Percentiles rank a stretch among this genome's conserved stretches.
Evolutionary conservation across 64 coral and sea anemone species (phyloP).

Genomic region (Montipora foliosa): DNA sequence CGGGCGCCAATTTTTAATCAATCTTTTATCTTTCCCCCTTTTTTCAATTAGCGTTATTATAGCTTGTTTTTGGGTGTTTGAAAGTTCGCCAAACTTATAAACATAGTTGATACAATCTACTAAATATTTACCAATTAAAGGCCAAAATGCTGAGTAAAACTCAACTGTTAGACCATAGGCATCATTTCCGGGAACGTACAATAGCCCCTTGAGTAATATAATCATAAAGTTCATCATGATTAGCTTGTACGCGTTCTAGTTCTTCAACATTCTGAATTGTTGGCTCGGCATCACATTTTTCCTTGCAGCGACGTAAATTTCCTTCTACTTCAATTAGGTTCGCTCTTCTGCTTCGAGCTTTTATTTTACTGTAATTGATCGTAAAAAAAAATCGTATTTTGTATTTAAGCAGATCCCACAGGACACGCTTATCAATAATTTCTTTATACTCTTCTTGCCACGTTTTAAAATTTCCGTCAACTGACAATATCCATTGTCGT

Average conservation of each 20-base stretch:
- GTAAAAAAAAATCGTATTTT: too few species aligned
- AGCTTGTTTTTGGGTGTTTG: constrained; percentile 18
- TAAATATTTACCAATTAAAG: constrained; percentile 19
- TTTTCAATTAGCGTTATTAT: too few species aligned
- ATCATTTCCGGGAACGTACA: constrained; percentile 14
- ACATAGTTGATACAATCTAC: constrained; percentile 36
- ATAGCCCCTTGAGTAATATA: constrained; percentile 41
- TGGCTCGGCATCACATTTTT: background rate
- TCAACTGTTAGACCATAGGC: too few species aligned
- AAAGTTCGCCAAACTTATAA: constrained; percentile 28
- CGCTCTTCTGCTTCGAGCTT: too few species aligned
- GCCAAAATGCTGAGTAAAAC: constrained; percentile 29
- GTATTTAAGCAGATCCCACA: too few species aligned
- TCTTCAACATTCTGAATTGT: background rate
- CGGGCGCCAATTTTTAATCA: too few species aligned
- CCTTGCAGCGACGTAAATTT: background rate
- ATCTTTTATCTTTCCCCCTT: too few species aligned
- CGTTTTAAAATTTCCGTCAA: too few species aligned
- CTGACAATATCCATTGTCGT: too few species aligned
- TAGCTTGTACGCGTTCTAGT: constrained; percentile 7
- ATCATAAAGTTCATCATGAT: constrained; percentile 47
- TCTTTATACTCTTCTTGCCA: too few species aligned
- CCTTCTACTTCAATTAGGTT: background rate
- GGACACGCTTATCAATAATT: too few species aligned
- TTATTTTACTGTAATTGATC: too few species aligned